Percentiles rank a stretch among this genome's conserved stretches.
These are phyloP conservation scores for Leptopilina myrica DNA, from an alignment of 2,888 invertebrate genomes.

Conservation along the genomic window DNA sequence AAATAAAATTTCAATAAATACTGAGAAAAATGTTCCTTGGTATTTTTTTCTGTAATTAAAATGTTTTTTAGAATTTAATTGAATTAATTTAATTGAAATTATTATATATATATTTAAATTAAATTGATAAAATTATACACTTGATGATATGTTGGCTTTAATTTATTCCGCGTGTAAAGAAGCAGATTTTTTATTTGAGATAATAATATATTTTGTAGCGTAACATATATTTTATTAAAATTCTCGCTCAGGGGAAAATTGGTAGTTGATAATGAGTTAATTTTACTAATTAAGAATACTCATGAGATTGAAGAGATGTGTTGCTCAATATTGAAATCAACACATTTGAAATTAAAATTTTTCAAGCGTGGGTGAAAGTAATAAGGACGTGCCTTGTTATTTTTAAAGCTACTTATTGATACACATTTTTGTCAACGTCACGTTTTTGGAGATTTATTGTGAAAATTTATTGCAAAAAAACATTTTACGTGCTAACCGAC, in stretches of 20 bases:
- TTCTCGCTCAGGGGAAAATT: not conserved
- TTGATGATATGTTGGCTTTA: too few relatives aligned
- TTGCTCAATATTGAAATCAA: conserved; percentile 7
- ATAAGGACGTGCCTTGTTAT: conserved; percentile 30
- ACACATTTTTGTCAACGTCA: conserved; percentile 22
- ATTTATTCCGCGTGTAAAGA: too few relatives aligned
- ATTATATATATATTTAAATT: too few relatives aligned
- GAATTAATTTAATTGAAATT: too few relatives aligned
- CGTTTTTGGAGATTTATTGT: conserved; percentile 40
- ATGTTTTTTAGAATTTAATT: not conserved
- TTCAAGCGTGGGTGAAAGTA: conserved; percentile 32
- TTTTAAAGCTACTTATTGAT: conserved; percentile 37
- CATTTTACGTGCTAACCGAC: conserved; percentile 27
- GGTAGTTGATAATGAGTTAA: conserved; percentile 6
- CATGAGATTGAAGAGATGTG: not conserved
- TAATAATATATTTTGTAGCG: not conserved
- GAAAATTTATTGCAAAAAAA: conserved; percentile 46
- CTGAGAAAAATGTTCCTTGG: not conserved
- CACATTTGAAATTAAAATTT: conserved; percentile 23
- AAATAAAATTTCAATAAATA: not conserved
- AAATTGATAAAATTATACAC: too few relatives aligned
- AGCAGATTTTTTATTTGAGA: not conserved
- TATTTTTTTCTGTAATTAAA: too few relatives aligned
- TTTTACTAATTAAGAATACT: conserved; percentile 14
- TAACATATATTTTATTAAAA: not conserved